Conservation (phyloP, 2,797 vertebrate genomes). For the Odontamblyopus lacepedii region DNA sequence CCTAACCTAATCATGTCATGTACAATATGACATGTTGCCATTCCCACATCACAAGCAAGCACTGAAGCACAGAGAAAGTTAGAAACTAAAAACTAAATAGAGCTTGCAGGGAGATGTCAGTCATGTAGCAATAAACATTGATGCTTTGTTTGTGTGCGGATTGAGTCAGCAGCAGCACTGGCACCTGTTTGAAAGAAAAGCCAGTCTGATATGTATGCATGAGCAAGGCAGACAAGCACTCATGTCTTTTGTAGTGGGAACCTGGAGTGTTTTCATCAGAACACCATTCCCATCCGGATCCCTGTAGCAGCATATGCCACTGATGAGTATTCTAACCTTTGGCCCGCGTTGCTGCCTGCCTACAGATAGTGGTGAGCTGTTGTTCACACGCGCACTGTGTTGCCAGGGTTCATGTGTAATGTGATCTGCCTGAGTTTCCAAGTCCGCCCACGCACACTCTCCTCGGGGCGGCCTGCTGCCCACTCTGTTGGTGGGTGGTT, state of each 20-base stretch:
- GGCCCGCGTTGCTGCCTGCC: conserved; percentile 65
- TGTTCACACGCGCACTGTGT: conserved; percentile 68
- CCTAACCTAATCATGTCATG: not conserved
- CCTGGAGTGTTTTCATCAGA: conserved; percentile 62
- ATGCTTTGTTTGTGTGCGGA: conserved; percentile 30
- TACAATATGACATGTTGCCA: not conserved
- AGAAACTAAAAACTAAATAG: not conserved
- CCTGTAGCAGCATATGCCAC: conserved; percentile 74
- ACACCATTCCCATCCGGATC: conserved; percentile 67
- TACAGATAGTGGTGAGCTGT: conserved; percentile 75
- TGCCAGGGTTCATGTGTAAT: conserved; percentile 80
- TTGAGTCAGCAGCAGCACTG: conserved; percentile 30
- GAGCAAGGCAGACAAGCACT: conserved; percentile 30
- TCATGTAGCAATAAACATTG: conserved; percentile 10
- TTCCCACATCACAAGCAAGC: not conserved
- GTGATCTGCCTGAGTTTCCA: conserved; percentile 78
- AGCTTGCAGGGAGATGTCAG: not conserved
- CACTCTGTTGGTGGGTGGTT: conserved; percentile 79
- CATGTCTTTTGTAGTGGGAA: conserved; percentile 51
- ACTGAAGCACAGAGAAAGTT: not conserved
- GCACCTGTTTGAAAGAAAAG: conserved; percentile 45
- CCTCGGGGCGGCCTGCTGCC: conserved; percentile 78
- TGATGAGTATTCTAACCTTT: conserved; percentile 74
- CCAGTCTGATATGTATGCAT: conserved; percentile 32
- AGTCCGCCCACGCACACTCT: conserved; percentile 73